phyloP scores from a whole-genome alignment of 2,797 vertebrate genomes.

The Acrocephalus scirpaceus region DNA sequence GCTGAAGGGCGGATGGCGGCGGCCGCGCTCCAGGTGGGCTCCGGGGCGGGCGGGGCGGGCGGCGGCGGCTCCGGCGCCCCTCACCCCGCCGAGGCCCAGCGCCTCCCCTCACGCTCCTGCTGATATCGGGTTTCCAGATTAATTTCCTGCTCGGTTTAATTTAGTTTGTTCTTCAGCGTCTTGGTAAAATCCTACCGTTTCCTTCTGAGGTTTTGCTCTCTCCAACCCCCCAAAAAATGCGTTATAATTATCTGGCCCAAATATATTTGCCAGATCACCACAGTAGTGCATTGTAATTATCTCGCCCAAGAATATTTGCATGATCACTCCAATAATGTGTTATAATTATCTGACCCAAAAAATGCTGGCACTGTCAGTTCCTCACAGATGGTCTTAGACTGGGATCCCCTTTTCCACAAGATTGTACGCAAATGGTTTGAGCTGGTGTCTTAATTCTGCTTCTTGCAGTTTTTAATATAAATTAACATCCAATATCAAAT shows the following conservation, averaged over 20 bases:
- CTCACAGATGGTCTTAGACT: not conserved
- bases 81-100: not conserved
- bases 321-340: not conserved
- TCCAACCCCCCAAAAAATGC: not conserved
- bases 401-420: not conserved
- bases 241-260: not conserved
- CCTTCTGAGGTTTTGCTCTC: not conserved
- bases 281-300: not conserved
- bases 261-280: not conserved
- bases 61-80: not conserved
- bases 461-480: not conserved
- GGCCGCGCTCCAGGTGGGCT: not conserved
- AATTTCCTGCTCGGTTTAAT: not conserved
- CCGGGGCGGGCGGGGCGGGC: not conserved
- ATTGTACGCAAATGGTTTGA: not conserved
- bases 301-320: not conserved
- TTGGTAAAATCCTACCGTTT: not conserved
- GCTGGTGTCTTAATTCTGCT: not conserved
- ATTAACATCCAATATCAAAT: not conserved
- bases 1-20: not conserved
- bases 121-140: fast-evolving
- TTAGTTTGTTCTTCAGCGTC: not conserved
- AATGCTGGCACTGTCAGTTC: not conserved
- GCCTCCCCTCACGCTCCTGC: not conserved
- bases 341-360: not conserved